Evolutionary conservation across 2,888 invertebrate genomes (phyloP).

Genomic region (Terebella lapidaria): DNA sequence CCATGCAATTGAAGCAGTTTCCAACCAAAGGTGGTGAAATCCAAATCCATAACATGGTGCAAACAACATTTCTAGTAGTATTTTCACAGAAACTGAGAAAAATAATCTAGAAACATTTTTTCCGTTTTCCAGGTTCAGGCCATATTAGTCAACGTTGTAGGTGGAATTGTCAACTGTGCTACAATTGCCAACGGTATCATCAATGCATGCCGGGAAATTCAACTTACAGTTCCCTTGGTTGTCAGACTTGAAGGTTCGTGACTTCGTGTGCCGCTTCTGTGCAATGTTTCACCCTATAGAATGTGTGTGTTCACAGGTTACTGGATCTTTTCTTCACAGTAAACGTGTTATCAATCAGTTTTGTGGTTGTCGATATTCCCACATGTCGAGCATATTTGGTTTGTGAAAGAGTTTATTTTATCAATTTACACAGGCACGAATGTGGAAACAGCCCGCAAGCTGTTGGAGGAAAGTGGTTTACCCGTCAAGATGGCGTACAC

Average conservation of each 20-base stretch:
- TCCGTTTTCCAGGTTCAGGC: slow-evolving; percentile 67
- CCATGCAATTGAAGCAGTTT: too few species aligned
- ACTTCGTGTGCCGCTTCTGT: neutral
- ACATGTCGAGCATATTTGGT: neutral
- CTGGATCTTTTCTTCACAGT: too few species aligned
- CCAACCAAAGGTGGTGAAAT: too few species aligned
- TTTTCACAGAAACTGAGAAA: too few species aligned
- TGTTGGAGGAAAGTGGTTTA: slow-evolving; percentile 78
- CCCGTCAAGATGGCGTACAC: slow-evolving; percentile 76
- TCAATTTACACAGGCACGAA: slow-evolving; percentile 70
- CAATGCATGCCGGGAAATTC: slow-evolving; percentile 74
- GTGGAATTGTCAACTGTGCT: slow-evolving; percentile 97
- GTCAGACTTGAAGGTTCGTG: slow-evolving; percentile 83
- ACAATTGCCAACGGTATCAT: slow-evolving; percentile 95
- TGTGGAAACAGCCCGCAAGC: slow-evolving; percentile 73
- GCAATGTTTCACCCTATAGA: neutral
- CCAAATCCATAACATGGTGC: too few species aligned
- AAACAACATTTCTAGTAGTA: too few species aligned
- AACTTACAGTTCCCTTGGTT: slow-evolving; percentile 80
- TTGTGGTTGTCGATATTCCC: neutral
- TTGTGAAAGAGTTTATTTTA: neutral
- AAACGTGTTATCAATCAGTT: neutral
- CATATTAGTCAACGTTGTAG: slow-evolving; percentile 97
- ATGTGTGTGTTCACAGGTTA: too few species aligned
- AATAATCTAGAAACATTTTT: neutral